A percentile compares a stretch with the other conserved stretches of the same genome.
Evolutionary conservation across 2,888 invertebrate genomes (phyloP).

Genomic region (Chaitophorus viminalis): DNA sequence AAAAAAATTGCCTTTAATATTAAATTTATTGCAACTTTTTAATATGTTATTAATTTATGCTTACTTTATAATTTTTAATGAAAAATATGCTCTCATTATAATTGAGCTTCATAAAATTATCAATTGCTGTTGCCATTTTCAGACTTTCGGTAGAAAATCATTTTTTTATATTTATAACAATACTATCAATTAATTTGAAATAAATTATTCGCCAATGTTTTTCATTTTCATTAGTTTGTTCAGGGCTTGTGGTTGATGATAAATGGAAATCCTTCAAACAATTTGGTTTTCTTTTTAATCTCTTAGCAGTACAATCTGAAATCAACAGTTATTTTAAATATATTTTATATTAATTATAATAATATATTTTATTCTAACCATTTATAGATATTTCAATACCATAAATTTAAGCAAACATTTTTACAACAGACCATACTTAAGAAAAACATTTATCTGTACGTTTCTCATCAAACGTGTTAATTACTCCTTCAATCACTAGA

Average conservation of each 20-base stretch:
- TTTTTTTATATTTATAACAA: too few relatives aligned
- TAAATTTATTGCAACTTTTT: not conserved
- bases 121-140: too few relatives aligned
- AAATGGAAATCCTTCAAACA: constrained; percentile 24
- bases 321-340: constrained; percentile 6
- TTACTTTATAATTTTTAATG: constrained; percentile 26
- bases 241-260: constrained; percentile 5
- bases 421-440: constrained; percentile 3
- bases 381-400: not conserved
- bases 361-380: constrained; percentile 12
- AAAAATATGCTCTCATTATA: not conserved
- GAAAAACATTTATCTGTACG: not conserved
- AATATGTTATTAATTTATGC: not conserved
- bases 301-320: constrained; percentile 11
- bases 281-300: constrained; percentile 26
- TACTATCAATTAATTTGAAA: too few relatives aligned
- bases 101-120: not conserved
- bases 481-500: too few relatives aligned
- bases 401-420: constrained; percentile 21
- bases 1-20: not conserved
- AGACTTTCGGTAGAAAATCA: too few relatives aligned
- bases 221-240: constrained; percentile 20
- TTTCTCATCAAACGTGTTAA: too few relatives aligned
- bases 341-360: not conserved
- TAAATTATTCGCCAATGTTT: constrained; percentile 3